Conservation (phyloP, 2,888 invertebrate genomes). For the Scotopteryx bipunctaria region DNA sequence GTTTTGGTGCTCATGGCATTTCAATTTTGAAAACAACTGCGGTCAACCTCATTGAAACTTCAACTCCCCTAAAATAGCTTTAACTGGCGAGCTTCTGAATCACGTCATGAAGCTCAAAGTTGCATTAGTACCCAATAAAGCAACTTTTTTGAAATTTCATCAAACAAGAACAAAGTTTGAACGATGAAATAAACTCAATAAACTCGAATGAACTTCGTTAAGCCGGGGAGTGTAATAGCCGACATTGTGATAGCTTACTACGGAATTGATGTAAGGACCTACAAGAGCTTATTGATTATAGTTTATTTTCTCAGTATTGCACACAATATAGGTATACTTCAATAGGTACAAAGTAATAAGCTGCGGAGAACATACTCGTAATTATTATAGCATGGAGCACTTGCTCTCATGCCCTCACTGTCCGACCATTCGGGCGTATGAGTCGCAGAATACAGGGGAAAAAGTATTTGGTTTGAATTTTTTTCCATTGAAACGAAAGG, state of each 20-base stretch:
- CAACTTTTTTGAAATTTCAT: conserved; percentile 42
- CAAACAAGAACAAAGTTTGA: conserved; percentile 36
- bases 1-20: no score
- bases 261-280: background rate
- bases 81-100: conserved; percentile 21
- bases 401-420: no score
- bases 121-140: conserved; percentile 36
- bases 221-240: conserved; percentile 8
- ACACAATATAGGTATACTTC: no score
- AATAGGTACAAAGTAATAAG: no score
- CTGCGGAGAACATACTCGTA: no score
- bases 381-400: no score
- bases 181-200: conserved; percentile 40
- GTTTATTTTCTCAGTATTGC: no score
- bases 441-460: no score
- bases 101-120: conserved; percentile 31
- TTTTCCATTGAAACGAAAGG: no score
- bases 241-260: conserved; percentile 5
- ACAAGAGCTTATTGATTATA: no score
- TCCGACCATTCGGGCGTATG: no score
- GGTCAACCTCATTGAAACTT: background rate
- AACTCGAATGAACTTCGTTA: conserved; percentile 21
- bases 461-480: no score
- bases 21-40: background rate
- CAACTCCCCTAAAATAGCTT: conserved; percentile 3